Base-by-base conservation (phyloP, 2,113 vertebrate species). In the Corythaixoides concolor region DNA sequence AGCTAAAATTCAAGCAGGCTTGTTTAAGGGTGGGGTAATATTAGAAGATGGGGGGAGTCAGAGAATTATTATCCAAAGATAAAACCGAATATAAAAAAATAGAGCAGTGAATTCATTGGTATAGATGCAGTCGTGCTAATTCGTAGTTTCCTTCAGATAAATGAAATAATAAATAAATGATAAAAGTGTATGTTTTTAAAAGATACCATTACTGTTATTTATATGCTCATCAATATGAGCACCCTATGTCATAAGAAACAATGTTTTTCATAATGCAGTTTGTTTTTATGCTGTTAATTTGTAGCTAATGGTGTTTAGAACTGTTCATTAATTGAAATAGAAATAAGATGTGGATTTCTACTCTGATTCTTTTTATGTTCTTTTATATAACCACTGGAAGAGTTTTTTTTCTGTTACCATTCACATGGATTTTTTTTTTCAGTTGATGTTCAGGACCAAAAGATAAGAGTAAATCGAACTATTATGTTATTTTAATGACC, bases 1-100 rank as follows among this genome's bases (percentile, higher is more conserved):
- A 89, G 59, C 63, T 95, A 76, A 96, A 92, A 96, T 97, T 94
- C 81, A 70, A 66, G 37, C 52, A 92, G 83, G 84, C 59, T 47
- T 96, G 85, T 76, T 37, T 95, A 88, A 96, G 93, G 89, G 85
- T 96, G 90, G 83, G 68, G 91, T 97, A 84, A 52, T 84, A 62
- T 33, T 76, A 63, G 84, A 92, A 74, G n/a, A 21, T 90, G 59
- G 89, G 90, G 60, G 55, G 88, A 96, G 60, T 35, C 58, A 93
- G 64, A 87, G 62, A 73, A 83, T 87, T 94, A 83, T 86, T 94
- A 66, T 70, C 87, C 78, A 47, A 78, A 95, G 79, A 85, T 59
- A 87, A 87, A 91, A 68, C 20, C 5, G 0, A 83, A 30, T 79
- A 50, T 49, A 70, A 90, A 87, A 85, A 85, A 49, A 56, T 24